phyloP scores from a whole-genome alignment of 1,140 invertebrate species.

The Dysdera silvatica region DNA sequence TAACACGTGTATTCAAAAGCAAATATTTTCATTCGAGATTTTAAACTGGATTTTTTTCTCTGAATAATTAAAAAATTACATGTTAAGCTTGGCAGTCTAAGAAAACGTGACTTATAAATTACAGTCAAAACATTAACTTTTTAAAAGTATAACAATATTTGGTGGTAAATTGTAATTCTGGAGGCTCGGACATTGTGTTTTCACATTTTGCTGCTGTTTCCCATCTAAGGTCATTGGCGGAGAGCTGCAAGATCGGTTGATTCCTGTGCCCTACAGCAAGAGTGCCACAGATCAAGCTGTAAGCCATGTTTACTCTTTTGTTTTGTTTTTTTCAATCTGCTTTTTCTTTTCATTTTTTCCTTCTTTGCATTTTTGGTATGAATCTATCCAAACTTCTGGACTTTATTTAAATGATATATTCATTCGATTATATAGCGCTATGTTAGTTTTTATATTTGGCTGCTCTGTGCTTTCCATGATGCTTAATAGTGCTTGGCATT shows the following conservation, averaged over 20 bases:
- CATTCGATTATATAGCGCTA: too few relatives aligned
- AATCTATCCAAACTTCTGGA: too few relatives aligned
- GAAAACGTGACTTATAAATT: too few relatives aligned
- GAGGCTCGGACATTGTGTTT: background rate
- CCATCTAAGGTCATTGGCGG: conserved; percentile 85
- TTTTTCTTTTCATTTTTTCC: background rate
- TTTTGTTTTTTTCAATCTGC: background rate
- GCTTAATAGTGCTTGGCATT: too few relatives aligned
- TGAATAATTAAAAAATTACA: too few relatives aligned
- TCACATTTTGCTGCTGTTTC: conserved; percentile 9
- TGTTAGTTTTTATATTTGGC: too few relatives aligned
- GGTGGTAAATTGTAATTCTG: background rate
- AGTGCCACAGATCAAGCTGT: conserved; percentile 98
- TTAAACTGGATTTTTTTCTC: too few relatives aligned
- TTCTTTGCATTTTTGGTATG: background rate
- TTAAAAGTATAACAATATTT: background rate
- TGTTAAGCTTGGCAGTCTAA: too few relatives aligned
- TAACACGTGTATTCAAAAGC: too few relatives aligned
- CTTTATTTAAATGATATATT: too few relatives aligned
- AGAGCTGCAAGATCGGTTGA: conserved; percentile 98
- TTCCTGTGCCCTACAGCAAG: conserved; percentile 98
- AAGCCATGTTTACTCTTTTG: conserved; percentile 52
- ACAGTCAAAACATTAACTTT: background rate
- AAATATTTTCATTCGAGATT: too few relatives aligned
- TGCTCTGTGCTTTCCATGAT: too few relatives aligned